Percentiles rank a stretch among this genome's conserved stretches.
These are phyloP conservation scores for Alexandromys oeconomus DNA, from an alignment of 2,797 vertebrate genomes.

Conservation along the genomic window DNA sequence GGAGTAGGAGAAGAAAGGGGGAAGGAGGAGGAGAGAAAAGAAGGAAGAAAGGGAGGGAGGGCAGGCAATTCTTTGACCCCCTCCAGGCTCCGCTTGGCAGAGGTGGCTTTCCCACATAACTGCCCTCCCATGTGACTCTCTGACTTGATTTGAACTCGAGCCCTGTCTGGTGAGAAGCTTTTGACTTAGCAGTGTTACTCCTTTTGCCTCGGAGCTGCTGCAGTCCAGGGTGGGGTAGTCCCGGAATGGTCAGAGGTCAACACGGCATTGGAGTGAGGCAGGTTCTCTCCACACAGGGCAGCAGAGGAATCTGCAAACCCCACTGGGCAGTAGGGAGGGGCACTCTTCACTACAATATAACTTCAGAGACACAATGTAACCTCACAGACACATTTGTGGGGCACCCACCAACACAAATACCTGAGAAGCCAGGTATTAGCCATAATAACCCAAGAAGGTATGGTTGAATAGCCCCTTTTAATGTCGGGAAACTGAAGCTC, in stretches of 20 bases:
- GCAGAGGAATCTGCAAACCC: neutral
- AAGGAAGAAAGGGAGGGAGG: neutral
- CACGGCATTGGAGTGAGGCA: neutral
- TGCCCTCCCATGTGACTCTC: neutral
- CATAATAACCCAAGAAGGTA: neutral
- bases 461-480: neutral
- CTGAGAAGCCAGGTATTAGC: neutral
- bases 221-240: neutral
- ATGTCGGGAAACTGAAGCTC: neutral
- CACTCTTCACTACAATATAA: neutral
- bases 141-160: neutral
- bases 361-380: neutral
- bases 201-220: accelerated
- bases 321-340: neutral
- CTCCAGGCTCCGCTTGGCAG: neutral
- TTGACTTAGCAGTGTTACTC: neutral
- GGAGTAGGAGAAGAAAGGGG: no score
- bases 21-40: neutral
- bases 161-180: neutral
- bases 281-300: neutral
- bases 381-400: neutral
- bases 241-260: neutral
- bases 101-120: neutral
- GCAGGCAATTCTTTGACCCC: neutral
- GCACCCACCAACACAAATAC: neutral